Percentiles rank a stretch among this genome's conserved stretches.
Conservation (phyloP, 35 echinoderm and acorn worm genomes). For the Eucidaris tribuloides region DNA sequence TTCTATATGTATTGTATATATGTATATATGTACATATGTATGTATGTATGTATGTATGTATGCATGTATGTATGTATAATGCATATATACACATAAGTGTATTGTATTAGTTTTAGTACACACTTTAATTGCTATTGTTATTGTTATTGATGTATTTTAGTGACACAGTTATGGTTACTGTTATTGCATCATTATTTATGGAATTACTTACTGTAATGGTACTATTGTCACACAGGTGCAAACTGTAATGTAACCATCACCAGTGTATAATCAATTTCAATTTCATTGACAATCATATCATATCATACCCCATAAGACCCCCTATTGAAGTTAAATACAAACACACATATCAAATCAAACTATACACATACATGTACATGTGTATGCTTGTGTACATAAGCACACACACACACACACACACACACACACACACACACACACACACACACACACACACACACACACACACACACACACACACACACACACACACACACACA, state of each 20-base stretch:
- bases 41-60: too few relatives aligned
- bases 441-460: neutral
- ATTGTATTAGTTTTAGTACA: too few relatives aligned
- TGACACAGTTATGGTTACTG: too few relatives aligned
- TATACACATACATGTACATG: neutral
- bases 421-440: neutral
- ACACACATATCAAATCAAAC: neutral
- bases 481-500: neutral
- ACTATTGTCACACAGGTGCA: neutral
- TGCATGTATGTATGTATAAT: too few relatives aligned
- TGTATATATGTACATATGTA: too few relatives aligned
- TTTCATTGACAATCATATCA: neutral
- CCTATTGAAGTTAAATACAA: neutral
- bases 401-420: too few relatives aligned
- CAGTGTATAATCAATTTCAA: too few relatives aligned
- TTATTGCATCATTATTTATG: too few relatives aligned
- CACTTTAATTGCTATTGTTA: too few relatives aligned
- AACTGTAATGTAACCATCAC: neutral
- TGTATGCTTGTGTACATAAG: neutral
- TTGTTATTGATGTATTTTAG: too few relatives aligned
- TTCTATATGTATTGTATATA: too few relatives aligned
- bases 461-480: neutral
- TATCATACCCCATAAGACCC: neutral
- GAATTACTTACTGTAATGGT: neutral
- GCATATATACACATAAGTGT: too few relatives aligned